Base-by-base conservation (phyloP, 2,113 vertebrate genomes). In the Morone chrysops region DNA sequence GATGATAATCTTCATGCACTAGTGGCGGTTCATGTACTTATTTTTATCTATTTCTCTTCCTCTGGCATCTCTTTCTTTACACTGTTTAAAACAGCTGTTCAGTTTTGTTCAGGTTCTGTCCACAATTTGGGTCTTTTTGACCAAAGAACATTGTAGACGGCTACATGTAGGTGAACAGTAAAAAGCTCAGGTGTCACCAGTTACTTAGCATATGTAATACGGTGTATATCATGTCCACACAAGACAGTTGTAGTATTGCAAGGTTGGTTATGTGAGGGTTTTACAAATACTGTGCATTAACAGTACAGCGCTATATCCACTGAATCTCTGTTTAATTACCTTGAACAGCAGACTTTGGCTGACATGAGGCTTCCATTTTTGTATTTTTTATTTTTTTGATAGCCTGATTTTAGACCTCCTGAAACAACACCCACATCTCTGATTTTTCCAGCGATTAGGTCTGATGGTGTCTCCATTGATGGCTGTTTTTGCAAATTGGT, bases 31-130 rank as follows among this genome's bases (percentile, higher is more conserved):
- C 40, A 51, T 62, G 4, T 69, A 48, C 31, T 63, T 47, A 25
- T 56, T n/a, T 71, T 72, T 20, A 75, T 67, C 48, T 38, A 6
- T n/a, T 78, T 40, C 70, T 67, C 65, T 50, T 59, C 36, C 43
- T 60, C 65, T 5, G 4, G 76, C 68, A 68, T 50, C 56, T 75
- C 20, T 65, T 25, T 57, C 13, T 69, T 51, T 1, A 38, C 60
- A 22, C 31, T 10, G 36, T 71, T 77, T 70, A 56, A 25, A 57
- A 62, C 48, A 73, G 59, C 56, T 69, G 56, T 43, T 75, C 2
- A 22, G 14, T 54, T 75, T 40, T 25, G 11, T 10, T 40, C 4
- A 20, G 31, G 12, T 22, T 25, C 3, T 38, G 11, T 25, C 43
- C 38, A 61, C 16, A 59, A 2, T 60, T 9, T 40, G 17, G 11